phyloP scores from a whole-genome alignment of 2,113 vertebrate species.

The Nothocercus julius region DNA sequence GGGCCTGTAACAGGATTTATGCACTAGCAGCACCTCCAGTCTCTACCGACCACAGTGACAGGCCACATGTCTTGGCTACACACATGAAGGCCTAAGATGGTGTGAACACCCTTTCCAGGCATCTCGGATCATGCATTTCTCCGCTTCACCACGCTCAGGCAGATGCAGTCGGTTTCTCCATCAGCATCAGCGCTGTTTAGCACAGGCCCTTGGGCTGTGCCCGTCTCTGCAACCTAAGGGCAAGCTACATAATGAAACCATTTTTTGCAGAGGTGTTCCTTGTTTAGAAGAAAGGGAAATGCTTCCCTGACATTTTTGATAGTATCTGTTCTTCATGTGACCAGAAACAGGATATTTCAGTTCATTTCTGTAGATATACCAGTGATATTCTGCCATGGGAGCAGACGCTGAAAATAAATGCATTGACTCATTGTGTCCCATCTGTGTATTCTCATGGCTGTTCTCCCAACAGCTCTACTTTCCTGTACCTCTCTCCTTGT shows the following conservation, averaged over 20 bases:
- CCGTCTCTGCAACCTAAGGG: too few relatives aligned
- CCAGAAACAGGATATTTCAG: neutral
- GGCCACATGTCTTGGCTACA: too few relatives aligned
- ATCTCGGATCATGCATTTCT: neutral
- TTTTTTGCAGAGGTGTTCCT: neutral
- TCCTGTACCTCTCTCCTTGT: neutral
- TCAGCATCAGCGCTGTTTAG: neutral
- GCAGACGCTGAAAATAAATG: neutral
- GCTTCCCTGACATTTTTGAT: neutral
- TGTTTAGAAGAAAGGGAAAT: neutral
- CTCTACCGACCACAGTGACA: neutral
- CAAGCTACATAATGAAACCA: neutral
- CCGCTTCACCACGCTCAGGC: neutral
- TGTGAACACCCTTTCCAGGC: too few relatives aligned
- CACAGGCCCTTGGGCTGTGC: neutral
- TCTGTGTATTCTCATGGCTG: neutral
- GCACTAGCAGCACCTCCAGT: neutral
- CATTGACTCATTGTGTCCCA: neutral
- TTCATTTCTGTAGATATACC: neutral
- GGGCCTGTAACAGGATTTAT: neutral
- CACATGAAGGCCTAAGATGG: too few relatives aligned
- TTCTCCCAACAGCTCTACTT: neutral
- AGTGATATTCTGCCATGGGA: neutral
- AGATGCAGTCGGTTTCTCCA: neutral
- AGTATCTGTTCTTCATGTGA: neutral